phyloP scores from a whole-genome alignment of 2,888 invertebrate species.

The Frankliniella intonsa region DNA sequence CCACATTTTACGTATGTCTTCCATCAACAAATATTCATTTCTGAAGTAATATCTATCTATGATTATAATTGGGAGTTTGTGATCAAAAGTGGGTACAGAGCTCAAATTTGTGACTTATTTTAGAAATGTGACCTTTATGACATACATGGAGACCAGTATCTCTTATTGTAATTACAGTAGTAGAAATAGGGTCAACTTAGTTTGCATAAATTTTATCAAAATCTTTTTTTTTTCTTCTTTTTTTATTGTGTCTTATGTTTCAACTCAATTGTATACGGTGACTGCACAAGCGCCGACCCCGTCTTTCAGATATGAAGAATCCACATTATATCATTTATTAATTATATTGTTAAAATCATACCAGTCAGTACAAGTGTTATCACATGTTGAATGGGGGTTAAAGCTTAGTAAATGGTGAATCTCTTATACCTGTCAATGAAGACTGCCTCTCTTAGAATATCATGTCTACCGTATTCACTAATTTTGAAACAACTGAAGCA shows the following conservation, averaged over 20 bases:
- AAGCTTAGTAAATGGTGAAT: background rate
- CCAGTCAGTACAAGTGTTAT: background rate
- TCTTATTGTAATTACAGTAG: background rate
- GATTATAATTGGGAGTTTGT: no score
- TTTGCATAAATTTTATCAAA: no score
- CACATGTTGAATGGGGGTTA: background rate
- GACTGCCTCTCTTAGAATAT: slow-evolving; percentile 9
- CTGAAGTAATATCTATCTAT: no score
- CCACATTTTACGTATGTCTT: no score
- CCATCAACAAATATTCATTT: no score
- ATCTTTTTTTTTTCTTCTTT: background rate
- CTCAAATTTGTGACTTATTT: background rate
- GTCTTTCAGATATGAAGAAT: background rate
- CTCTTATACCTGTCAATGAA: background rate
- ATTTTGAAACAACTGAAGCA: background rate
- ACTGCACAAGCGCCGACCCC: background rate
- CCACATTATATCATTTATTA: background rate
- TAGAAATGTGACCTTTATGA: background rate
- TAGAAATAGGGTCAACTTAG: background rate
- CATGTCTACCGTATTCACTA: background rate
- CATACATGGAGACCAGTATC: background rate
- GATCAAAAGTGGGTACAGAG: no score
- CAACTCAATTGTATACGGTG: background rate
- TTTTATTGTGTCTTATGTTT: slow-evolving; percentile 8
- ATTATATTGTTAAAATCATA: background rate